These are phyloP conservation scores for Ptychadena robeensis DNA, from an alignment of 2,797 vertebrate genomes.

Conservation along the genomic window DNA sequence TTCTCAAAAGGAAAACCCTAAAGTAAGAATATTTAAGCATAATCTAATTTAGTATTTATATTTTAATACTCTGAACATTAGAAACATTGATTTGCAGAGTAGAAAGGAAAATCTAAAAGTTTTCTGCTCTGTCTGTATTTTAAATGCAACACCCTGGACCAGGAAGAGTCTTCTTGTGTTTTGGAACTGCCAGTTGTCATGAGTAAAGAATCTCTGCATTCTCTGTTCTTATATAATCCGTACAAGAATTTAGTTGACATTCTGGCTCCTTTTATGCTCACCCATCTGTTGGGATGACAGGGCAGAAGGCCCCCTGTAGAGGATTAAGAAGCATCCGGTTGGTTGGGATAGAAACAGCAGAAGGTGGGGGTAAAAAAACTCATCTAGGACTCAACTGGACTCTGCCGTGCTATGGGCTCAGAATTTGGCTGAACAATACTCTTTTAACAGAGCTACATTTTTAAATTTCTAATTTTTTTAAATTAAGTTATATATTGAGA, in stretches of 20 bases:
- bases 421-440: not conserved
- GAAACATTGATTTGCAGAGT: too few species aligned
- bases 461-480: too few species aligned
- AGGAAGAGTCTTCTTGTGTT: not conserved
- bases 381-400: not conserved
- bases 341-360: conserved; percentile 71
- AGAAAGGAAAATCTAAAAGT: too few species aligned
- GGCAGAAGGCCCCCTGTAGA: conserved; percentile 38
- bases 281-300: conserved; percentile 41
- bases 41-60: not conserved
- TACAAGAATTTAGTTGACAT: conserved; percentile 49
- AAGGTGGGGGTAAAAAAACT: conserved; percentile 3
- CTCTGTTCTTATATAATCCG: conserved; percentile 38
- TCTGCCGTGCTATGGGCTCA: not conserved
- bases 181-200: conserved; percentile 18
- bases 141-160: not conserved
- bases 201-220: conserved; percentile 39
- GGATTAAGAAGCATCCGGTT: conserved; percentile 73
- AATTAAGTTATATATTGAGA: conserved; percentile 60
- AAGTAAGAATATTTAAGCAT: not conserved
- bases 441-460: not conserved
- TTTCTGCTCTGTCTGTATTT: too few species aligned
- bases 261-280: conserved; percentile 7
- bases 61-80: not conserved
- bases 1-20: not conserved